A percentile compares a stretch with the other conserved stretches of the same genome.
Conservation (phyloP, 2,888 invertebrate genomes). For the Ornithoptera alexandrae region DNA sequence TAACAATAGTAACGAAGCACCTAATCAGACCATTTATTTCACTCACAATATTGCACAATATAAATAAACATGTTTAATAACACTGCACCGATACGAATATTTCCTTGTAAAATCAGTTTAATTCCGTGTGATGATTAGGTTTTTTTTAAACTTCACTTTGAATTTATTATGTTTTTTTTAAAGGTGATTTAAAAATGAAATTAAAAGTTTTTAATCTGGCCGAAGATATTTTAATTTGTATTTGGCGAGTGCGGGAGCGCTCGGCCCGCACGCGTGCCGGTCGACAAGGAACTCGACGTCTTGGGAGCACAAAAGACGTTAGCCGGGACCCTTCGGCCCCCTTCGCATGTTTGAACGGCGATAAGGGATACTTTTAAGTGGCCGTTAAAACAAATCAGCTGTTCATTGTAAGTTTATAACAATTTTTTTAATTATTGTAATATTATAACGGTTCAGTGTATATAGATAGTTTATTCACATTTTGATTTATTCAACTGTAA, state of each 20-base stretch:
- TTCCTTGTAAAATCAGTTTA: background rate
- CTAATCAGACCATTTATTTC: conserved; percentile 51
- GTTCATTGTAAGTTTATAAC: conserved; percentile 11
- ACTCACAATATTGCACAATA: conserved; percentile 45
- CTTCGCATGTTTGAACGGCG: conserved; percentile 60
- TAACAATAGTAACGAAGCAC: conserved; percentile 43
- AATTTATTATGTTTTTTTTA: background rate
- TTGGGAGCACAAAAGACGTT: conserved; percentile 75
- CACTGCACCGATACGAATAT: background rate
- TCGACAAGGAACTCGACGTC: conserved; percentile 72
- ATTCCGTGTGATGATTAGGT: background rate
- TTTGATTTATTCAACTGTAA: too few species aligned
- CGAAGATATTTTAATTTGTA: conserved; percentile 42
- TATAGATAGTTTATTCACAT: too few species aligned
- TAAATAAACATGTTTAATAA: conserved; percentile 1
- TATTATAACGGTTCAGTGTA: too few species aligned
- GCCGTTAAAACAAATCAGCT: conserved; percentile 38
- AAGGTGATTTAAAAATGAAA: too few species aligned
- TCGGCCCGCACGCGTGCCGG: conserved; percentile 68
- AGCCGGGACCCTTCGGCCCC: conserved; percentile 68
- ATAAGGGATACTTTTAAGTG: conserved; percentile 62
- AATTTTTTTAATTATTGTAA: background rate
- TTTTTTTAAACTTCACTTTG: background rate
- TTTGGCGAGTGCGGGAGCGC: conserved; percentile 55
- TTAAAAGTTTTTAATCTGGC: conserved; percentile 13